A percentile compares a stretch with the other conserved stretches of the same genome.
These are phyloP conservation scores for Acleris laterana DNA, from an alignment of 2,888 invertebrate species.

Conservation along the genomic window DNA sequence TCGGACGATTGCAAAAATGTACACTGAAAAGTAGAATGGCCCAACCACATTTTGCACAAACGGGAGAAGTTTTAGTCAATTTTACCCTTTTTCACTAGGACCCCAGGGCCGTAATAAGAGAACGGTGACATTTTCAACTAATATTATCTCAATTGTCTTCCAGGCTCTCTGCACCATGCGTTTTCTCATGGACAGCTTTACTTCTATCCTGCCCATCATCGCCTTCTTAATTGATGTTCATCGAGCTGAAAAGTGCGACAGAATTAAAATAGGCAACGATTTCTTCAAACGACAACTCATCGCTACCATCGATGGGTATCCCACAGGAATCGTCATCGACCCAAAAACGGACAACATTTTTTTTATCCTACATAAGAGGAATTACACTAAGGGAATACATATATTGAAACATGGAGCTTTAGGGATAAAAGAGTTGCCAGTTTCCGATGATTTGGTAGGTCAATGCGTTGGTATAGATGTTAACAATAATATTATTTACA, in stretches of 20 bases:
- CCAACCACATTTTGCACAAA: too few species aligned
- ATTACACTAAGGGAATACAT: slow-evolving; percentile 76
- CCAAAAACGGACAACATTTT: slow-evolving; percentile 72
- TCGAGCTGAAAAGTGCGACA: slow-evolving; percentile 66
- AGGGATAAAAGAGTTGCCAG: slow-evolving; percentile 67
- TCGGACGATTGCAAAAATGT: too few species aligned
- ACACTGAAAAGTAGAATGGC: too few species aligned
- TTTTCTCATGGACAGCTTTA: slow-evolving; percentile 43
- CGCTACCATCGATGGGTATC: slow-evolving; percentile 73
- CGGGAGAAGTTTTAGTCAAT: too few species aligned
- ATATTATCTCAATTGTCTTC: slow-evolving; percentile 1
- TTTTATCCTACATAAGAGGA: slow-evolving; percentile 73
- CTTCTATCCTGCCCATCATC: slow-evolving; percentile 44
- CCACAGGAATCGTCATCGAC: slow-evolving; percentile 71
- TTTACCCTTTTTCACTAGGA: too few species aligned
- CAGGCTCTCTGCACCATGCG: slow-evolving; percentile 44
- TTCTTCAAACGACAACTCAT: slow-evolving; percentile 72
- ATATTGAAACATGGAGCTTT: slow-evolving; percentile 70
- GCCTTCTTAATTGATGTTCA: slow-evolving; percentile 41
- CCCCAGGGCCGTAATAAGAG: too few species aligned
- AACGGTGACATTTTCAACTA: too few species aligned
- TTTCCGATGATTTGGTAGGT: slow-evolving; percentile 68
- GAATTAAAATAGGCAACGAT: slow-evolving; percentile 69
- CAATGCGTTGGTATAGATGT: slow-evolving; percentile 72
- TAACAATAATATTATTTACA: slow-evolving; percentile 61